Base-by-base conservation (phyloP, 2,113 vertebrate genomes). In the Mionectes macconnelli region DNA sequence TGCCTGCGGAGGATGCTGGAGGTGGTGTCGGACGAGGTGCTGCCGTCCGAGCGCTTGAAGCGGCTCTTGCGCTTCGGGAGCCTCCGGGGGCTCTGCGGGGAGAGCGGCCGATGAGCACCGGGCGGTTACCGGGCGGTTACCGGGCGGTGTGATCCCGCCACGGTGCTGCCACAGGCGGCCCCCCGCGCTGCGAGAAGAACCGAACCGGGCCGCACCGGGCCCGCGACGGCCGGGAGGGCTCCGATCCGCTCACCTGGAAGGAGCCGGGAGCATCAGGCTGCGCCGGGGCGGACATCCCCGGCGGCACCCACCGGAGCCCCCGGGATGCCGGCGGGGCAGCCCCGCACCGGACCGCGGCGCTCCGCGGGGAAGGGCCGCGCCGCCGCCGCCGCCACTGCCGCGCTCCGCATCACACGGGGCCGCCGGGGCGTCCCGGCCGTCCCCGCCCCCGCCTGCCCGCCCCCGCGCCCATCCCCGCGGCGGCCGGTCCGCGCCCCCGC, bases 21-120 rank as follows among this genome's bases (percentile, higher is more conserved):
- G 31, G 98, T 98, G 86, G 98, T 98, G 97, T 98, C 98, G 39
- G 98, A 98, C 21, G 98, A 98, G 10, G 98, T 98, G 97, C 98
- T 98, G 94, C 98, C 98, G 97, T 98, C 98, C 23, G 98, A 98
- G 60, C 98, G 98, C 98, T 98, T 98, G 97, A 98, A 98, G 87
- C 98, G 98, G 84, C 98, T 98, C 95, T 98, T 98, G 42, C 98
- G 97, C 80, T 98, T 98, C 90, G 98, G 98, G 94, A 98, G 96
- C 97, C 98, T 98, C 96, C 98, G 97, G 91, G 98, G 98, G 98
- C 98, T 96, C 59, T 92, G 85, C n/a, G 57, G 84, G 37, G 53
- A 63, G 72, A 52, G 53, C 42, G 20, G 42, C 45, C 62, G 80
- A 24, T 89, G 47, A 84, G 62, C 47, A 69, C 74, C 91, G 80